Base-by-base conservation (phyloP, 64 coral and sea anemone species). In the Astreopora myriophthalma region DNA sequence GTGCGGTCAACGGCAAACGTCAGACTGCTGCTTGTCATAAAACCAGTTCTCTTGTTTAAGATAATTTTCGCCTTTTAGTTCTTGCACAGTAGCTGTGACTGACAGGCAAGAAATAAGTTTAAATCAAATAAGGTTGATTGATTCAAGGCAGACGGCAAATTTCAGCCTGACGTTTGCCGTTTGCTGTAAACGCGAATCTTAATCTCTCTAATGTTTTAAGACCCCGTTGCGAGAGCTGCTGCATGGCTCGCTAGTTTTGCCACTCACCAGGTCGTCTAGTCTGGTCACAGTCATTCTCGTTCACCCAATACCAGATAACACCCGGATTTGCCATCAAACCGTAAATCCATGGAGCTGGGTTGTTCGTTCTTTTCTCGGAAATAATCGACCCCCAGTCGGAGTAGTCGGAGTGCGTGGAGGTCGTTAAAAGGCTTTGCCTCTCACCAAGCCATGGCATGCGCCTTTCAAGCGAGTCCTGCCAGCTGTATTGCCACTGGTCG, bases 291-390 rank as follows among this genome's bases (percentile, higher is more conserved):
- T 94, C 75, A n/a, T 83, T 85, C 24, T 94, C 92, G 13, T 94
- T 94, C 13, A 94, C 23, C 92, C 92, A 94, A 69, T 94, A 94
- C 92, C 92, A 94, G 13, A 94, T 94, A 1, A 63, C 33, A 10
- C 92, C 92, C 31, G 92, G 92, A 39, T 89, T 94, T 16, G 67
- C 17, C 92, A 94, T 94, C 6, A 3, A 16, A 39, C 26, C 34
- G 25, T 73, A 52, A 1, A 94, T 94, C 92, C 92, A 94, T 8
- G 44, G 61, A 11, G 92, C 92, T 16, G 92, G 92, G 36, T 83
- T 72, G 20, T 83, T 72, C 8, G 11, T 31, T 44, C 5, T 65
- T 17, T 58, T 37, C 11, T 49, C 86, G 19, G 34, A 79, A 63
- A 94, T 84, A 48, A 94, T 75, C 19, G 92, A 71, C 12, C 92